These are phyloP conservation scores for Mustela erminea DNA, from an alignment of 2,797 vertebrate genomes.

Conservation along the genomic window DNA sequence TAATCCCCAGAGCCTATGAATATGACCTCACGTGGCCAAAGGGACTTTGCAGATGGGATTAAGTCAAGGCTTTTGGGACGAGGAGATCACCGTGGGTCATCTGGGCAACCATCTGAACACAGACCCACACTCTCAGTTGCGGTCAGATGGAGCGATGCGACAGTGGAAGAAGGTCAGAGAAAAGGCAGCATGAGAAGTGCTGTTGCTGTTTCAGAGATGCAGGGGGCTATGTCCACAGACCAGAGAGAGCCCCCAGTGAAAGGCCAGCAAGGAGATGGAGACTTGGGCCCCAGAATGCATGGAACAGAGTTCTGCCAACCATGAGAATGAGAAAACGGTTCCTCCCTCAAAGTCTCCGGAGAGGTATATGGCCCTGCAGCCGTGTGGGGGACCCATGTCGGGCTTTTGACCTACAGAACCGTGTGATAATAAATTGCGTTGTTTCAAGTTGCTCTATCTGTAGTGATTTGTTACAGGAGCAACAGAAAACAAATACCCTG, in stretches of 20 bases:
- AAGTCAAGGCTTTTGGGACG: background rate
- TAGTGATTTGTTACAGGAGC: background rate
- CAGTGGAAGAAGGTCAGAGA: background rate
- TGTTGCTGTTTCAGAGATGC: background rate
- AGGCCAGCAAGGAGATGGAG: background rate
- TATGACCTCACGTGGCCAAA: background rate
- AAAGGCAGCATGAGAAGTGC: background rate
- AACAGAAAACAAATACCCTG: background rate
- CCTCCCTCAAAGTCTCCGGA: background rate
- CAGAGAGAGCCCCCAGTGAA: background rate
- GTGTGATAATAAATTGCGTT: background rate
- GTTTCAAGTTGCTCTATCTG: background rate
- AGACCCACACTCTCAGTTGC: background rate
- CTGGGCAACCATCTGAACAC: background rate
- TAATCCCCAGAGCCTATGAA: background rate
- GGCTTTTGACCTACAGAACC: background rate
- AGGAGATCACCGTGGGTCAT: background rate
- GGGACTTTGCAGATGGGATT: background rate
- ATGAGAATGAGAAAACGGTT: background rate
- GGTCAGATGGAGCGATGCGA: background rate
- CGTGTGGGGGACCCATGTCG: fast-evolving
- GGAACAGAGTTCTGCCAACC: background rate
- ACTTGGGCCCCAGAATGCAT: background rate
- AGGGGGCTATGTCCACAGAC: too few species aligned
- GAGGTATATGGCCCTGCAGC: background rate